Conservation (phyloP, 2,113 vertebrate genomes). For the Sardina pilchardus region DNA sequence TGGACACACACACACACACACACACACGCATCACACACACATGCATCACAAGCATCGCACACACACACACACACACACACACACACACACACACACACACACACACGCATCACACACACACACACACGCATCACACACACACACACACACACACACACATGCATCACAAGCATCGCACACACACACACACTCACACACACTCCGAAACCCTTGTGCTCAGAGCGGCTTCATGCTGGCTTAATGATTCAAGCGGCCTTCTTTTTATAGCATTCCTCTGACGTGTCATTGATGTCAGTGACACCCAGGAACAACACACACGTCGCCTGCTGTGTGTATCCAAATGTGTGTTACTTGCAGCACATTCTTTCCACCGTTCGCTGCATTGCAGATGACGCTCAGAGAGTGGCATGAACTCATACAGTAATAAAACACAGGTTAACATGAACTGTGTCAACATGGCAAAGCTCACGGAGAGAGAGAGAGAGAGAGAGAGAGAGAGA, state of each 20-base stretch:
- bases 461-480: not conserved
- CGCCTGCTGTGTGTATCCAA: not conserved
- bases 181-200: slow-evolving; percentile 1
- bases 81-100: not conserved
- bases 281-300: slow-evolving; percentile 33
- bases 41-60: not conserved
- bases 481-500: too few species aligned
- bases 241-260: slow-evolving; percentile 35
- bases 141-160: slow-evolving; percentile 6
- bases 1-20: not conserved
- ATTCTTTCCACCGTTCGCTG: slow-evolving; percentile 11
- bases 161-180: too few species aligned
- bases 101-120: not conserved
- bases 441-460: not conserved
- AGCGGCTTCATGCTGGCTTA: slow-evolving; percentile 23
- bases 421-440: not conserved
- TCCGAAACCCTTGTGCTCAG: not conserved
- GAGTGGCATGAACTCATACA: not conserved
- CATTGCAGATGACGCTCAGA: not conserved
- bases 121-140: slow-evolving; percentile 5
- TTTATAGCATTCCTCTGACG: slow-evolving; percentile 38
- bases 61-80: not conserved
- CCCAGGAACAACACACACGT: slow-evolving; percentile 12
- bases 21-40: not conserved
- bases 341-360: slow-evolving; percentile 20